Evolutionary conservation across 2,113 vertebrate genomes (phyloP), one percentile per base, ranked within the genome.

Genomic region (Hippocampus guttulatus): DNA sequence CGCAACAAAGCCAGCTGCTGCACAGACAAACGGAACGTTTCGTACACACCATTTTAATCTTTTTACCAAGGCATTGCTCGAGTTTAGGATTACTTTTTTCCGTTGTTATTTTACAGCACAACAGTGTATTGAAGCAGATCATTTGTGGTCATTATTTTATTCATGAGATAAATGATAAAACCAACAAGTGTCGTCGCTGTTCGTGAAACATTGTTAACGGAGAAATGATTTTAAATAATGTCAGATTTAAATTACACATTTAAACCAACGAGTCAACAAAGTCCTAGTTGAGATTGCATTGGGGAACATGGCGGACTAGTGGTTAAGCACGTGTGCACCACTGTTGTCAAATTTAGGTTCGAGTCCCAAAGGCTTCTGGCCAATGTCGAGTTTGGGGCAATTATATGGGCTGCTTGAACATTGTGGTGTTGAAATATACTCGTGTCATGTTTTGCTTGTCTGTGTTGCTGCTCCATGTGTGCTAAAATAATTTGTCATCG

Each of bases 1-100:
- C 45, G 75, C 67, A 78, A 86, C 79, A 85, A 87, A 83, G 81
- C 67, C 67, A 79, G 81, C 72, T 60, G 76, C 70, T 66, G 33
- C 69, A 25, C 55, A 15, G 73, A 69, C 78, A 67, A 25, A 52
- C 27, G 2, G 57, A 61, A 49, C 65, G 27, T 33, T 61, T 58
- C 3, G 33, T 33, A 61, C 16, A 33, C 58, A 7, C 20, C 27
- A 33, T 33, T 61, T 20, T 8, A 7, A 16, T 61, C 7, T 61
- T 61, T 61, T 33, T 16, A 5, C 14, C 6, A 27, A 58, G 5
- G n/a, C 30, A 33, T 23, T n/a, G 15, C 1, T 14, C 3, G 43
- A 15, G 43, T 45, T 45, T 14, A 14, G 14, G 33, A 6, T 16
- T 7, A 52, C 2, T 8, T 52, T 20, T 52, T 52, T 1, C 25